A percentile compares a stretch with the other conserved stretches of the same genome.
These are phyloP conservation scores for Lacanobia wlatinum DNA, from an alignment of 2,888 invertebrate genomes.

Conservation along the genomic window DNA sequence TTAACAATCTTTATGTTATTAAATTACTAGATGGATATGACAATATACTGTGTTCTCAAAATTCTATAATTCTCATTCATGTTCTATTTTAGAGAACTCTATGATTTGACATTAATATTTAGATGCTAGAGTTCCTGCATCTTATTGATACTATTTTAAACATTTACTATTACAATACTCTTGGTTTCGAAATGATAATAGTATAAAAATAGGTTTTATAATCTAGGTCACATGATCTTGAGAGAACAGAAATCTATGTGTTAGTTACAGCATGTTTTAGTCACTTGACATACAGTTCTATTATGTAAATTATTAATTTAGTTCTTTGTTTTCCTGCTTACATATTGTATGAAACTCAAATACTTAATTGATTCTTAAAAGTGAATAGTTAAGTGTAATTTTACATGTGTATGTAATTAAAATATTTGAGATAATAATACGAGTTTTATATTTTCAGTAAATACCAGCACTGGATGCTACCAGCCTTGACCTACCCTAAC, in stretches of 20 bases:
- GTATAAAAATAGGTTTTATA: constrained; percentile 24
- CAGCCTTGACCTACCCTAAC: constrained; percentile 79
- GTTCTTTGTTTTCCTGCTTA: constrained; percentile 39
- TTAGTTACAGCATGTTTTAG: constrained; percentile 26
- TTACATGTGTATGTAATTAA: constrained; percentile 40
- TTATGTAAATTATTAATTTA: constrained; percentile 13
- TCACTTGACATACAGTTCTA: constrained; percentile 41
- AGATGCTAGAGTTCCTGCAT: background rate
- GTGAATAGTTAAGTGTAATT: constrained; percentile 9
- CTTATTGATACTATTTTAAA: background rate
- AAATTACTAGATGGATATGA: constrained; percentile 3
- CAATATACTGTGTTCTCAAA: constrained; percentile 11
- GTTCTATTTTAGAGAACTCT: background rate
- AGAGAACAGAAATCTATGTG: constrained; percentile 18
- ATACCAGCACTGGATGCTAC: constrained; percentile 83
- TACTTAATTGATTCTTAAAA: constrained; percentile 13
- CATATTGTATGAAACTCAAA: constrained; percentile 24
- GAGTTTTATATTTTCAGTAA: constrained; percentile 81
- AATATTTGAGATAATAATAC: constrained; percentile 57
- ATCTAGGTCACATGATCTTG: constrained; percentile 61
- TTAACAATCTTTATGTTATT: constrained; percentile 12
- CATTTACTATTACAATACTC: background rate
- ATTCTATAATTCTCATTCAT: background rate
- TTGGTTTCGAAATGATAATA: constrained; percentile 4
- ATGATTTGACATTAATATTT: background rate